These are phyloP conservation scores for Rhingia campestris DNA, from an alignment of 2,888 invertebrate genomes.

Conservation along the genomic window DNA sequence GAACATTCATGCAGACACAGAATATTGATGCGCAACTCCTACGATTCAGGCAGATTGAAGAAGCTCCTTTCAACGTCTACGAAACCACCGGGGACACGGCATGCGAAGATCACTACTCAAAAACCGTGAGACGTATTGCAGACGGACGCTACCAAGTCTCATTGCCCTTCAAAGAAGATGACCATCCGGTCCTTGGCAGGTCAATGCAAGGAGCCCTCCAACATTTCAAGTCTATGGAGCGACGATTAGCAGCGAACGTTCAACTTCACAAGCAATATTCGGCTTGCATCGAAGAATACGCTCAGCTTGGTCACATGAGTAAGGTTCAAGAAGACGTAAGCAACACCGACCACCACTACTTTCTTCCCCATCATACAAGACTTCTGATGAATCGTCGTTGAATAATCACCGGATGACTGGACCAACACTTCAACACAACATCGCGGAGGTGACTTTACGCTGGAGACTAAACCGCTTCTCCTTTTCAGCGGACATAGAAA, in stretches of 20 bases:
- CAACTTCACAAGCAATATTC: background rate
- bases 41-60: background rate
- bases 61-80: too few species aligned
- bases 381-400: constrained; percentile 39
- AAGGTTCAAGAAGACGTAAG: background rate
- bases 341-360: constrained; percentile 22
- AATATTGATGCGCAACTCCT: background rate
- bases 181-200: background rate
- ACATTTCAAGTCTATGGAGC: background rate
- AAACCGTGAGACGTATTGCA: background rate
- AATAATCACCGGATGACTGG: constrained; percentile 58
- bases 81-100: too few species aligned
- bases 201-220: background rate
- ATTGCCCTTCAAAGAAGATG: background rate
- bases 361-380: constrained; percentile 58
- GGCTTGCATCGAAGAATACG: constrained; percentile 15
- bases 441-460: constrained; percentile 39
- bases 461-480: constrained; percentile 62
- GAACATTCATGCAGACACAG: background rate
- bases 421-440: constrained; percentile 54
- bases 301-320: constrained; percentile 6
- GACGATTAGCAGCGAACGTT: background rate
- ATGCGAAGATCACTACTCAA: background rate
- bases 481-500: constrained; percentile 69
- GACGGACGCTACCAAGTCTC: background rate